Evolutionary conservation across 2,113 vertebrate species (phyloP).

Genomic region (Aramus guarauna): DNA sequence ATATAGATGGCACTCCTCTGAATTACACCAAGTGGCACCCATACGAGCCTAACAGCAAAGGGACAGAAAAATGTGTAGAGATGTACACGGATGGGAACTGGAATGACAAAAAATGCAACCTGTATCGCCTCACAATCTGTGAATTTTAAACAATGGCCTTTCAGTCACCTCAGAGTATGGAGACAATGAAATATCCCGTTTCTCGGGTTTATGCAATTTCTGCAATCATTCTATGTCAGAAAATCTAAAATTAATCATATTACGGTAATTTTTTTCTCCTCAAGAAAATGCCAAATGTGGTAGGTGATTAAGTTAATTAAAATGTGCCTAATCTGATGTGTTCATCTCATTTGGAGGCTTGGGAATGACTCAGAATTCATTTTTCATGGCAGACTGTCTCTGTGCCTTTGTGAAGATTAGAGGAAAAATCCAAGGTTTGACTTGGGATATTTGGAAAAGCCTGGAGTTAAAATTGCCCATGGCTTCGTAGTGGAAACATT

Average conservation of each 20-base stretch:
- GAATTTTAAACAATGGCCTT: constrained; percentile 59
- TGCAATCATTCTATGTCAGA: background rate
- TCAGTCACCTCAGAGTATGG: background rate
- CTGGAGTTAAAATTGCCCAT: background rate
- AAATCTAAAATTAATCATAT: background rate
- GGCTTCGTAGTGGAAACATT: background rate
- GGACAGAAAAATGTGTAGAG: constrained; percentile 73
- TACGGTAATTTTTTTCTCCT: background rate
- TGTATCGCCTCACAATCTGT: constrained; percentile 62
- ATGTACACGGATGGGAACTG: constrained; percentile 75
- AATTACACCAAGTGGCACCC: constrained; percentile 70
- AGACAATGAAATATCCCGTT: background rate
- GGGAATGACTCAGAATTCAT: background rate
- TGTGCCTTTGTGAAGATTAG: background rate
- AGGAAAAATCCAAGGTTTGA: background rate
- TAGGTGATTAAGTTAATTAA: constrained; percentile 4
- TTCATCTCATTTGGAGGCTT: background rate
- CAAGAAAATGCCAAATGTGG: background rate
- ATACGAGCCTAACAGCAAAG: constrained; percentile 62
- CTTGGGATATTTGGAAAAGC: background rate
- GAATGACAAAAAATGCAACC: constrained; percentile 68
- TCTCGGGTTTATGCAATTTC: background rate
- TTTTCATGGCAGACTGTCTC: background rate
- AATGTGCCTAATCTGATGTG: background rate
- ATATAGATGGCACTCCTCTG: constrained; percentile 32